Conservation (phyloP, 2,888 invertebrate species). For the Agrypnus murinus region DNA sequence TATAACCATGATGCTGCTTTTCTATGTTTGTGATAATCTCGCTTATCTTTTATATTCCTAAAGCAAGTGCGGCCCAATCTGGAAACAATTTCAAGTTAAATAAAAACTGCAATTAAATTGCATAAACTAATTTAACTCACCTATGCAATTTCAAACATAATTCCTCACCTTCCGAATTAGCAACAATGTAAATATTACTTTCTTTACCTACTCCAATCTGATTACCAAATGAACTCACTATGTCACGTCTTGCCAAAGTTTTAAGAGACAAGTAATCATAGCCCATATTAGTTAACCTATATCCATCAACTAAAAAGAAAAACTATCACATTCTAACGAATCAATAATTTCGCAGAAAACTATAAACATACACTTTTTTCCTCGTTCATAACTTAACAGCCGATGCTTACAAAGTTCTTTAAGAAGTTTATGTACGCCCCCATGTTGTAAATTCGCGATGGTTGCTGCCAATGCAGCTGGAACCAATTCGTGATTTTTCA, state of each 20-base stretch:
- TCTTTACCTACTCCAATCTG: conserved; percentile 99
- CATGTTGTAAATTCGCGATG: conserved; percentile 93
- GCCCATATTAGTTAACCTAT: conserved; percentile 94
- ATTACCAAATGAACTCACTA: conserved; percentile 92
- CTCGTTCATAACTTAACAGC: conserved; percentile 94
- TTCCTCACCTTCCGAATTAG: conserved; percentile 84
- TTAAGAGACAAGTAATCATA: conserved; percentile 98
- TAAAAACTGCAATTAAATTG: neutral
- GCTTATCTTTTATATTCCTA: conserved; percentile 94
- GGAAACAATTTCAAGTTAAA: conserved; percentile 22
- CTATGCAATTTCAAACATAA: conserved; percentile 94
- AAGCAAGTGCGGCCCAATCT: conserved; percentile 97
- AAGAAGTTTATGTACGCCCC: conserved; percentile 94
- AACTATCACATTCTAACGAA: no score
- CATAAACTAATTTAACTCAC: conserved; percentile 65
- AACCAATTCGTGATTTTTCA: conserved; percentile 99
- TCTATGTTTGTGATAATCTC: conserved; percentile 96
- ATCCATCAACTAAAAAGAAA: conserved; percentile 90
- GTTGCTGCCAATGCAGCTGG: conserved; percentile 91
- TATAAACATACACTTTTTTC: conserved; percentile 89
- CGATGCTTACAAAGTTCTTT: conserved; percentile 93
- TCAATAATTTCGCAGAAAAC: no score
- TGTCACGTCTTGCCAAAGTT: conserved; percentile 85
- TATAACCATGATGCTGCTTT: conserved; percentile 96
- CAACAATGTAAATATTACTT: conserved; percentile 95